phyloP scores from a whole-genome alignment of 1,140 invertebrate genomes.

The Diplogasteroides magnus region DNA sequence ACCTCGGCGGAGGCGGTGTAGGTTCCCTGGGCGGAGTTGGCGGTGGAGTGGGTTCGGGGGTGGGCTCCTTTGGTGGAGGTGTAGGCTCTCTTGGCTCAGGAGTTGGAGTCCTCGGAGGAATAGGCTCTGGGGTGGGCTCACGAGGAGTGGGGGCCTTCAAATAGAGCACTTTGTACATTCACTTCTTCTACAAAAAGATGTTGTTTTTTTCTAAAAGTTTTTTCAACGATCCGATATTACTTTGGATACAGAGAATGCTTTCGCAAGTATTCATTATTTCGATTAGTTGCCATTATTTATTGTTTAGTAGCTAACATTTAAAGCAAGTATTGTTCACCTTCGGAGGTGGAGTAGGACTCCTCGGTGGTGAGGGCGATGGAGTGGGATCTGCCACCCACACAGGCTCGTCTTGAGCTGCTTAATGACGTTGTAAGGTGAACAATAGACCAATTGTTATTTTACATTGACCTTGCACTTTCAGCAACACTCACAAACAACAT shows the following conservation, averaged over 20 bases:
- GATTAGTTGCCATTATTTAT: too few relatives aligned
- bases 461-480: too few relatives aligned
- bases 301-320: too few relatives aligned
- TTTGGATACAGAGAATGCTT: too few relatives aligned
- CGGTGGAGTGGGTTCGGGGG: conserved; percentile 12
- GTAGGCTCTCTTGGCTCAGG: conserved; percentile 1
- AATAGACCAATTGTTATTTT: too few relatives aligned
- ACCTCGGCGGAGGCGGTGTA: not conserved
- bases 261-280: too few relatives aligned
- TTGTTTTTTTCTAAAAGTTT: too few relatives aligned
- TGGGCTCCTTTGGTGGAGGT: not conserved
- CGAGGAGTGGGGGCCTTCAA: conserved; percentile 23
- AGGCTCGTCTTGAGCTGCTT: not conserved
- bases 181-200: conserved; percentile 5
- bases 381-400: conserved; percentile 39
- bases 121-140: conserved; percentile 40
- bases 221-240: too few relatives aligned
- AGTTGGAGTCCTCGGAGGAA: conserved; percentile 18
- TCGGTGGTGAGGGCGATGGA: conserved; percentile 27
- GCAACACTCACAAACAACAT: too few relatives aligned
- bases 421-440: too few relatives aligned
- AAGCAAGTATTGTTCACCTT: conserved; percentile 1
- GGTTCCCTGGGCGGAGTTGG: not conserved
- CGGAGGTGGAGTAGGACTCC: conserved; percentile 8
- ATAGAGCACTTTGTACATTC: conserved; percentile 24